phyloP scores from a whole-genome alignment of 2,888 invertebrate species.

The Eristalis arbustorum region DNA sequence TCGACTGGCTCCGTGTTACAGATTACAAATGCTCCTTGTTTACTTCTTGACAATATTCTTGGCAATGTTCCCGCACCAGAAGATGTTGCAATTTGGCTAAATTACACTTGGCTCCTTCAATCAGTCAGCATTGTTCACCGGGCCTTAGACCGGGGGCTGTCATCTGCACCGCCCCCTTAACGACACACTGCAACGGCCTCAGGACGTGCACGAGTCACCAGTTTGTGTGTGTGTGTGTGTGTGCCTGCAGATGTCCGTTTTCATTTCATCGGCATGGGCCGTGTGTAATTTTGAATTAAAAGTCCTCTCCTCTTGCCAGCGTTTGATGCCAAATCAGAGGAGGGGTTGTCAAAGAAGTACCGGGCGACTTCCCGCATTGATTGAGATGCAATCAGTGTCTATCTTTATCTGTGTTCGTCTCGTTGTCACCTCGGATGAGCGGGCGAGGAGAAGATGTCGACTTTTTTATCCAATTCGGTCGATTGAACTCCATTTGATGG shows the following conservation, averaged over 20 bases:
- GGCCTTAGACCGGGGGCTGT: background rate
- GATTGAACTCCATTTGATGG: slow-evolving; percentile 45
- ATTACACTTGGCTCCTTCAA: slow-evolving; percentile 68
- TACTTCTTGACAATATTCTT: slow-evolving; percentile 54
- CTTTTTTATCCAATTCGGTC: slow-evolving; percentile 44
- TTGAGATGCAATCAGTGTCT: slow-evolving; percentile 58
- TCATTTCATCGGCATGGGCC: background rate
- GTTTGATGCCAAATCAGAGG: slow-evolving; percentile 30
- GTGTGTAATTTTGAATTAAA: slow-evolving; percentile 61
- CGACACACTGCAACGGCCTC: background rate
- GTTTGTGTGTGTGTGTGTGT: background rate
- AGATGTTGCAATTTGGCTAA: slow-evolving; percentile 61
- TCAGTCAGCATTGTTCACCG: slow-evolving; percentile 59
- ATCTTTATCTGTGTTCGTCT: slow-evolving; percentile 51
- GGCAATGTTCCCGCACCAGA: slow-evolving; percentile 63
- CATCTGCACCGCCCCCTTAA: slow-evolving; percentile 10
- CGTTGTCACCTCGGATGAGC: slow-evolving; percentile 35
- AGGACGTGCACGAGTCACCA: background rate
- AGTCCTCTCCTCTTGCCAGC: slow-evolving; percentile 1
- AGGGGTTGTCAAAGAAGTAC: background rate
- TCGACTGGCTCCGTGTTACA: slow-evolving; percentile 32
- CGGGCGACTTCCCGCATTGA: slow-evolving; percentile 23
- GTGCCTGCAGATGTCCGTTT: background rate
- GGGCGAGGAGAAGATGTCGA: slow-evolving; percentile 12
- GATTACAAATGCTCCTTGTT: slow-evolving; percentile 49